Evolutionary conservation across 92 coral and sea anemone species (phyloP), one percentile per base, ranked within the genome.

Genomic region (Nematostella vectensis): DNA sequence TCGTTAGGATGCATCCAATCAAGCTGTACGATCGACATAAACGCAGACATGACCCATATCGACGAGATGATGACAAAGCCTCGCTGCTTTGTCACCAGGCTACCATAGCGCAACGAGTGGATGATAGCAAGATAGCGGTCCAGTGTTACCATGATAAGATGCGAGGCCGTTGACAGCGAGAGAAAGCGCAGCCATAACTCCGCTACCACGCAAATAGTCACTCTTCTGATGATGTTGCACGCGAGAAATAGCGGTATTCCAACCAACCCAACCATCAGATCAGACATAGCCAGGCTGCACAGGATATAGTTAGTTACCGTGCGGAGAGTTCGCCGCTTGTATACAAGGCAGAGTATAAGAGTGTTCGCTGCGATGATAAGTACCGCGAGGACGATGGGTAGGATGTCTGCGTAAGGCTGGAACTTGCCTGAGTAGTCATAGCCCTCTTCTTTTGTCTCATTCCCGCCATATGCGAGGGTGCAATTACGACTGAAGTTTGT

Each of bases 41-140:
- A 62, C 22, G 67, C 10, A 0, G 95, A 67, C 21, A 59, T 0
- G 1, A 52, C 21, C 95, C 95, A 85, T 17, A 75, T 67, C 21
- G 40, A 3, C 3, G 57, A 63, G 11, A 80, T 63, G 1, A 75
- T 52, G 10, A 56, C 19, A 39, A 58, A 54, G 0, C 65, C 88
- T 1, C 94, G 77, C 33, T 60, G 58, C 20, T 73, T 69, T 30
- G 95, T 85, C 0, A 85, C 88, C 47, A 82, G 54, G 49, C 55
- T 47, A 44, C 50, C 52, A 43, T 85, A 85, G 9, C 88, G 83
- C 47, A 85, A 48, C 3, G 95, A 69, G 31, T 54, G 58, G 30
- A 85, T 64, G 18, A 85, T 85, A 23, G 83, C 84, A 27, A 85
- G 72, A 62, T 80, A 85, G 25, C 95, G 72, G 63, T 85, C 95